A percentile compares a stretch with the other conserved stretches of the same genome.
These are phyloP conservation scores for Cromileptes altivelis DNA, from an alignment of 2,113 vertebrate species.

Conservation along the genomic window DNA sequence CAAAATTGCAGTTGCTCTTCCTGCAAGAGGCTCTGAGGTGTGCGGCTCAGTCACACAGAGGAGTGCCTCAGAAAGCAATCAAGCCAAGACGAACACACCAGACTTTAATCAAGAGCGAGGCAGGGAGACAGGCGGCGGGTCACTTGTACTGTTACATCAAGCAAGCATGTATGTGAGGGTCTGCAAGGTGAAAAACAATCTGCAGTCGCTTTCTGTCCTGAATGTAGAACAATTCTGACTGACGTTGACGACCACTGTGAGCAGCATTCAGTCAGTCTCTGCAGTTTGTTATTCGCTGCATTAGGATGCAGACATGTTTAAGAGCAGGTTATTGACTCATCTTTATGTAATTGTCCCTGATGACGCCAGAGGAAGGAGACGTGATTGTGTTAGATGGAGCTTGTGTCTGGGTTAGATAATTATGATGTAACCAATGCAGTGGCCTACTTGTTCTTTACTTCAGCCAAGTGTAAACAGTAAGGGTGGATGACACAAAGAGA, in stretches of 20 bases:
- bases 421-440: background rate
- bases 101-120: conserved; percentile 51
- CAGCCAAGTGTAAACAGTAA: background rate
- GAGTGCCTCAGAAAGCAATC: conserved; percentile 44
- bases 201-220: background rate
- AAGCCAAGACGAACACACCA: conserved; percentile 21
- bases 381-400: background rate
- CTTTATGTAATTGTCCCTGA: conserved; percentile 20
- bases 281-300: background rate
- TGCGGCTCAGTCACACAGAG: conserved; percentile 9
- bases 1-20: conserved; percentile 30
- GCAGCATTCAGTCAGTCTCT: no score
- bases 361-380: background rate
- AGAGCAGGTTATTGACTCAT: background rate
- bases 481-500: background rate
- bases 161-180: background rate
- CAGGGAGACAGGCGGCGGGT: conserved; percentile 12
- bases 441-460: background rate
- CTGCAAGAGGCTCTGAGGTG: conserved; percentile 12
- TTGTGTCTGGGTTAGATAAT: background rate
- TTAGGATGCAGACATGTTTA: background rate
- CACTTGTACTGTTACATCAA: background rate
- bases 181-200: conserved; percentile 26
- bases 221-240: background rate
- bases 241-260: background rate